Base-by-base conservation (phyloP, 2,888 invertebrate genomes). In the Octonoba sinensis region DNA sequence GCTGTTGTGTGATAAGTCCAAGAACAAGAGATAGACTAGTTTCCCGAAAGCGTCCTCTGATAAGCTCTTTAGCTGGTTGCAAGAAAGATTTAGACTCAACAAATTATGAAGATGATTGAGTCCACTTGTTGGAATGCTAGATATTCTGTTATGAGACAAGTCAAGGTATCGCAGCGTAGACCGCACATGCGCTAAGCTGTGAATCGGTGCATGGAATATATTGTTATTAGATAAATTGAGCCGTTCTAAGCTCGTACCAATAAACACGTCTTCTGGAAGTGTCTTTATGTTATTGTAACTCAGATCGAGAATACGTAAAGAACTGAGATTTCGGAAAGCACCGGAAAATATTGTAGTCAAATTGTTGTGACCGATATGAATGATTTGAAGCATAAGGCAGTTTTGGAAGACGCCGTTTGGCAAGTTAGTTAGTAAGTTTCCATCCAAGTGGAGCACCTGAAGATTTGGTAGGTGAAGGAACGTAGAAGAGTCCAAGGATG, bases 1-100 rank as follows among this genome's bases (percentile, higher is more conserved):
- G 84, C 91, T 92, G 88, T 96, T 96, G 85, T 92, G 91, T 0
- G 93, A 92, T 87, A 96, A 90, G 87, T 95, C 93, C 79, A 96
- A 91, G 87, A 85, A 85, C 46, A 87, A 84, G 51, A 87, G 85
- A 82, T 86, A 85, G 13, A 85, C 85, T 54, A 87, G 85, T 36
- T 86, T 86, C 22, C 85, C 85, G 74, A 88, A 87, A 51, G 86
- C 83, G 62, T 86, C 86, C 46, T 87, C 86, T 3, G 86, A 86
- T 22, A 88, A 83, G 47, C 85, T 85, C n/a, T 84, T 79, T 22
- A 87, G 84, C 57, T 86, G 85, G 85, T 88, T 88, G 85, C 91
- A 91, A 85, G 94, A 93, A 84, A 96, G 90, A 87, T 95, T 94
- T 67, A 96, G 89, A 88, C 91, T 91, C 84, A 92, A 91, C 82